Evolutionary conservation across 2,888 invertebrate genomes (phyloP).

Genomic region (Parasteatoda lunata): DNA sequence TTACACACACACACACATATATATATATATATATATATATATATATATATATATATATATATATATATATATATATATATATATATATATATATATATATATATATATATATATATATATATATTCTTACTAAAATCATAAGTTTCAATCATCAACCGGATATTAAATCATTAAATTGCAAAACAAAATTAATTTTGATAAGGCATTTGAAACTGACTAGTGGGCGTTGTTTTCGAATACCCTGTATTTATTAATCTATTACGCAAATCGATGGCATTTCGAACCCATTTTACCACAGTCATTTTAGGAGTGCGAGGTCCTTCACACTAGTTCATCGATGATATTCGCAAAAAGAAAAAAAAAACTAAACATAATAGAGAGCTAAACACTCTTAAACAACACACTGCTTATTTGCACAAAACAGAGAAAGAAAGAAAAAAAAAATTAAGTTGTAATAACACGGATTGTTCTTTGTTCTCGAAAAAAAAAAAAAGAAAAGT

Average conservation of each 20-base stretch:
- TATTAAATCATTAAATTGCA: too few species aligned
- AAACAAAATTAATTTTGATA: too few species aligned
- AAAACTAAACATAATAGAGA: background rate
- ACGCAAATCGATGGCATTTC: background rate
- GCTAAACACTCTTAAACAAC: background rate
- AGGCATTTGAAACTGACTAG: too few species aligned
- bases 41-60: too few species aligned
- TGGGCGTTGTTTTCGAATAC: too few species aligned
- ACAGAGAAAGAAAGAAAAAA: background rate
- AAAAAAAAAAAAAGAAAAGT: background rate
- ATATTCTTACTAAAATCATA: too few species aligned
- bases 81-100: too few species aligned
- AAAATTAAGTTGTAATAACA: background rate
- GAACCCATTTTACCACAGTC: background rate
- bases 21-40: too few species aligned
- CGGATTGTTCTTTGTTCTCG: conserved; percentile 24
- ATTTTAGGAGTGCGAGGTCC: background rate
- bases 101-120: too few species aligned
- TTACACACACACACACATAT: too few species aligned
- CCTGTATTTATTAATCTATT: background rate
- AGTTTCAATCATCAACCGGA: too few species aligned
- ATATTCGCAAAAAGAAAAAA: background rate
- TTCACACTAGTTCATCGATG: background rate
- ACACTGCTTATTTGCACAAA: background rate
- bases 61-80: too few species aligned